Evolutionary conservation across 1,140 invertebrate genomes (phyloP), one percentile per base, ranked within the genome.

Genomic region (Hestina assimilis): DNA sequence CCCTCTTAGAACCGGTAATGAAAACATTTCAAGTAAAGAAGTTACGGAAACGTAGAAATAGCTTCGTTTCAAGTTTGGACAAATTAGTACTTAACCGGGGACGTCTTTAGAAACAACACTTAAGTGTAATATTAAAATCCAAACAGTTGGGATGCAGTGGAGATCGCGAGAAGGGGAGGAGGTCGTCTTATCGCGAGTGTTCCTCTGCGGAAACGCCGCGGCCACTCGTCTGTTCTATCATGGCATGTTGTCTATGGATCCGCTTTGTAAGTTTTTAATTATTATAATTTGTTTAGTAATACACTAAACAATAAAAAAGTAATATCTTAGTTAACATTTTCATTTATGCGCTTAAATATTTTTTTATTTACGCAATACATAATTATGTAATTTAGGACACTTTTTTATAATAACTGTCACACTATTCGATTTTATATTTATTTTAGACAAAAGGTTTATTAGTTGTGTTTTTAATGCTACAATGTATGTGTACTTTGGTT

Each of bases 61-160:
- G 63, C 68, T 72, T 66, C 68, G 67, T 75, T 75, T 71, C 64
- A 71, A 83, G 72, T 73, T 77, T 66, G 75, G 68, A 81, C 81
- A 84, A 86, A 86, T 86, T 83, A 83, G 79, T 79, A 84, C 78
- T 81, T 83, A 77, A 75, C 59, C 48, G 60, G 64, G 63, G 68
- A 77, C 54, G 73, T 83, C 80, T 83, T 75, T 73, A 67, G 70
- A 52, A 74, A 83, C 76, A 83, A 79, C 78, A 84, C 83, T 86
- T 83, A 81, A 83, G 66, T 58, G 65, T 79, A 67, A 83, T 84
- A 86, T 84, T 83, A 86, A 86, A 86, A 83, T 77, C 70, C 74
- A 79, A 84, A 83, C 77, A 75, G 77, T 75, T 67, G 63, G 72
- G 75, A 70, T 63, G 55, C 50, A 51, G 40, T 58, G 35, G 62